A percentile compares a stretch with the other conserved stretches of the same genome.
phyloP scores from a whole-genome alignment of 2,797 vertebrate genomes.

The Sebastiscus tertius region DNA sequence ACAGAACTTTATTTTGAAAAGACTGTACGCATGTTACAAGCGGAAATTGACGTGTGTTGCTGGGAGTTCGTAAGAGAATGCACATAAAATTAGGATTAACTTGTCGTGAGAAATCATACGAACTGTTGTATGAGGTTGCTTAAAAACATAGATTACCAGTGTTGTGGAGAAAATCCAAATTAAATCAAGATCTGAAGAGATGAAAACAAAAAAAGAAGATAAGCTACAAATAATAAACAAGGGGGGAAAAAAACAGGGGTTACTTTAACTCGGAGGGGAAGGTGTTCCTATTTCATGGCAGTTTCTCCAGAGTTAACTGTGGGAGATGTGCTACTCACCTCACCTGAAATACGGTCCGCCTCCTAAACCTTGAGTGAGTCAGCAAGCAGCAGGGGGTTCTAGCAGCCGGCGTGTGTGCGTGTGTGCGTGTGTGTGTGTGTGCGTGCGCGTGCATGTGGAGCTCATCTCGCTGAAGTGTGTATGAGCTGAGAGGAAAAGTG shows the following conservation, averaged over 20 bases:
- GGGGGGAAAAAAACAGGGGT: neutral
- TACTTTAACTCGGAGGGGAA: slow-evolving; percentile 29
- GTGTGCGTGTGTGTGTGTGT: neutral
- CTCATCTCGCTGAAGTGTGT: slow-evolving; percentile 41
- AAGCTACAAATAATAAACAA: neutral
- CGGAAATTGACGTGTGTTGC: too few species aligned
- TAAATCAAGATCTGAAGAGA: neutral
- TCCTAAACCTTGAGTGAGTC: slow-evolving; percentile 54
- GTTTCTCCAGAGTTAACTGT: slow-evolving; percentile 30
- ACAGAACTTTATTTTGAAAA: too few species aligned
- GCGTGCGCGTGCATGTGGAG: neutral
- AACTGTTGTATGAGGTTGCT: too few species aligned
- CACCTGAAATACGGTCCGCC: slow-evolving; percentile 30
- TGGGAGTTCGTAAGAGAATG: too few species aligned
- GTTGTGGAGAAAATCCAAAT: neutral
- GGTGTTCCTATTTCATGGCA: slow-evolving; percentile 39
- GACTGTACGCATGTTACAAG: too few species aligned
- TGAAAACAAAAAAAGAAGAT: neutral
- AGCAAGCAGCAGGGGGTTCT: slow-evolving; percentile 34
- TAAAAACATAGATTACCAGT: neutral
- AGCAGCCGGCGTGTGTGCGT: slow-evolving; percentile 8
- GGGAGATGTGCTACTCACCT: slow-evolving; percentile 30
- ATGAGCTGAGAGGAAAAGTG: slow-evolving; percentile 34
- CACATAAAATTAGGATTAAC: too few species aligned
- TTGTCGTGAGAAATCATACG: too few species aligned